Evolutionary conservation across 2,888 invertebrate species (phyloP), one percentile per base, ranked within the genome.

Genomic region (Lasioglossum villosulum): DNA sequence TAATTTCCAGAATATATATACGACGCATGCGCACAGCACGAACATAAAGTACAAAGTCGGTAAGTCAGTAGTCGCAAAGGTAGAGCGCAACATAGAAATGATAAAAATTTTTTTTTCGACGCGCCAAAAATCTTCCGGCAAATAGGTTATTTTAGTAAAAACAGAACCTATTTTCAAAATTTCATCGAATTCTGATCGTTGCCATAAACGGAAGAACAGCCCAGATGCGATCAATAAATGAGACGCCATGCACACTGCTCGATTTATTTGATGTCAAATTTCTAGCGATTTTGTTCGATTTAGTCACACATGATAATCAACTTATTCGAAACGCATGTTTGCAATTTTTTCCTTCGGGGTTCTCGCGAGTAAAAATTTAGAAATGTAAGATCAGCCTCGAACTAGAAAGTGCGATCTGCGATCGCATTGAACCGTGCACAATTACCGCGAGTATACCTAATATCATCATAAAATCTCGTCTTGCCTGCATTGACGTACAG

Each of bases 301-400:
- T n/a, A 8, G 19, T 52, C 23, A 2, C 6, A 16, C 10, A 39
- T 23, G 1, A 23, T 8, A 52, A 2, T 0, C n/a, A 3, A 10
- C 10, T n/a, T n/a, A n/a, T 4, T n/a, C n/a, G n/a, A 56, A 56
- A 12, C 1, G 4, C 12, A 10, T 56, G 56, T 56, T 4, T 19
- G 23, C 23, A 23, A 52, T 52, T 23, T 23, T n/a, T 56, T 56
- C 56, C 56, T 4, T n/a, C 12, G 56, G 1, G 4, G 27, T n/a
- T 56, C 56, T 56, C 12, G 56, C n/a, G n/a, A 56, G 56, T 56
- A n/a, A 56, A 56, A 56, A 56, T 56, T 56, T 56, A 56, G 56
- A 56, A 56, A 56, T 56, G 56, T 4, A n/a, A n/a, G 23, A 56
- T 56, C 12, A 56, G 56, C 56, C 12, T n/a, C 56, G 56, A 12